phyloP scores from a whole-genome alignment of 2,113 vertebrate genomes.

The Rhinolophus ferrumequinum region DNA sequence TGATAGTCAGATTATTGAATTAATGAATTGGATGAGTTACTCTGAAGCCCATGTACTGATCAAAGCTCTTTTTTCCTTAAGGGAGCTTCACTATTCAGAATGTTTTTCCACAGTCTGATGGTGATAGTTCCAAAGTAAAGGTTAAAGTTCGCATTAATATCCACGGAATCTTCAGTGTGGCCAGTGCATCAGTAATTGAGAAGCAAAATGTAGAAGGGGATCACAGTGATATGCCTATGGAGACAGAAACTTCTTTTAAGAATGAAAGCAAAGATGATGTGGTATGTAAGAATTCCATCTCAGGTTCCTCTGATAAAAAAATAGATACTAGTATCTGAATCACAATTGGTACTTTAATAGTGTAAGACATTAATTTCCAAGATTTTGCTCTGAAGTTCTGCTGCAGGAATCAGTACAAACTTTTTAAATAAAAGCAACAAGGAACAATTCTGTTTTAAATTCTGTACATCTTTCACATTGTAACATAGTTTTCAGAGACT shows the following conservation, averaged over 20 bases:
- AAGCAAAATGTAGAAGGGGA: constrained; percentile 89
- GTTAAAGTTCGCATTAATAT: constrained; percentile 96
- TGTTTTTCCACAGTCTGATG: constrained; percentile 93
- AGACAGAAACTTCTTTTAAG: constrained; percentile 90
- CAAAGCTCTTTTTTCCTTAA: constrained; percentile 75
- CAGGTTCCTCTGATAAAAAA: not conserved
- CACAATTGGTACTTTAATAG: not conserved
- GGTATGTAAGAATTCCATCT: constrained; percentile 84
- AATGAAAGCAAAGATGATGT: constrained; percentile 91
- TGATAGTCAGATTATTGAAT: constrained; percentile 11
- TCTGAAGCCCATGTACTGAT: constrained; percentile 42
- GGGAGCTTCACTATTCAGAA: constrained; percentile 95
- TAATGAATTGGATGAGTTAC: not conserved
- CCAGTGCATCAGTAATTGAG: constrained; percentile 93
- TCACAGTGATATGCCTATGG: constrained; percentile 91
- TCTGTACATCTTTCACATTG: not conserved
- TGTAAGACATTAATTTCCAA: not conserved
- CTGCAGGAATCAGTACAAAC: not conserved
- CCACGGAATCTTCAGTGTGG: constrained; percentile 96
- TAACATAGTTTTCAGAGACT: not conserved
- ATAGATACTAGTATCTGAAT: not conserved
- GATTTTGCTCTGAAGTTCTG: constrained; percentile 34
- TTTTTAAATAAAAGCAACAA: constrained; percentile 1
- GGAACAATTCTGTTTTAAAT: not conserved
- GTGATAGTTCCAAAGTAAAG: constrained; percentile 96